Evolutionary conservation across 2,113 vertebrate species (phyloP).

Genomic region (Bungarus multicinctus): DNA sequence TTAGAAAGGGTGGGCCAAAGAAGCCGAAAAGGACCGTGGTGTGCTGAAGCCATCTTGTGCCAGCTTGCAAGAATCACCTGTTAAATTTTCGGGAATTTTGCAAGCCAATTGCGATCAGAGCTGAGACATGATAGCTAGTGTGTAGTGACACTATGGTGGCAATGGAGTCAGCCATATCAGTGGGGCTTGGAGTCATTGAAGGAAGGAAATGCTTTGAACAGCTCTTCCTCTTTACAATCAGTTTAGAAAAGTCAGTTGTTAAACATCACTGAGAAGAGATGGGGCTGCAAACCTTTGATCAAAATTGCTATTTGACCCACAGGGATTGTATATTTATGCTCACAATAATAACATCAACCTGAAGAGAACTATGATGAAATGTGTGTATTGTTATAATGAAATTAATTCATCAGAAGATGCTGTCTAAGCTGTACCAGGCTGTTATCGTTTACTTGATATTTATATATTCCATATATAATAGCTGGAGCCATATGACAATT

Average conservation of each 20-base stretch:
- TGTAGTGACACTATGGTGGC: not conserved
- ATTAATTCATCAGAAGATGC: not conserved
- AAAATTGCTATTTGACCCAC: not conserved
- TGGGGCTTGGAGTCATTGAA: not conserved
- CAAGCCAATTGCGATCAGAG: not conserved
- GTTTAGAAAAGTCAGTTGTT: not conserved
- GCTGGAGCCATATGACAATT: not conserved
- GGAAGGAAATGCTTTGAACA: not conserved
- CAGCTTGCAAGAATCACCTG: not conserved
- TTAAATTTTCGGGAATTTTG: not conserved
- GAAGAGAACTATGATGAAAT: constrained; percentile 6
- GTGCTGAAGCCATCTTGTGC: not conserved
- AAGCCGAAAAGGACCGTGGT: not conserved
- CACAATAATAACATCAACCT: not conserved
- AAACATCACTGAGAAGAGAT: not conserved
- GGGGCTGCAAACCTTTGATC: not conserved
- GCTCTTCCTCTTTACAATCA: not conserved
- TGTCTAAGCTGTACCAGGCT: not conserved
- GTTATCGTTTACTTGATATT: not conserved
- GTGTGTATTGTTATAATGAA: not conserved
- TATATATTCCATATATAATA: not conserved
- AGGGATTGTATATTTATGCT: not conserved
- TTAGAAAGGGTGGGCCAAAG: not conserved
- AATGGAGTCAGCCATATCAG: not conserved
- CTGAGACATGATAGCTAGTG: not conserved